Base-by-base conservation (phyloP, 2,113 vertebrate genomes). In the Phainopepla nitens region DNA sequence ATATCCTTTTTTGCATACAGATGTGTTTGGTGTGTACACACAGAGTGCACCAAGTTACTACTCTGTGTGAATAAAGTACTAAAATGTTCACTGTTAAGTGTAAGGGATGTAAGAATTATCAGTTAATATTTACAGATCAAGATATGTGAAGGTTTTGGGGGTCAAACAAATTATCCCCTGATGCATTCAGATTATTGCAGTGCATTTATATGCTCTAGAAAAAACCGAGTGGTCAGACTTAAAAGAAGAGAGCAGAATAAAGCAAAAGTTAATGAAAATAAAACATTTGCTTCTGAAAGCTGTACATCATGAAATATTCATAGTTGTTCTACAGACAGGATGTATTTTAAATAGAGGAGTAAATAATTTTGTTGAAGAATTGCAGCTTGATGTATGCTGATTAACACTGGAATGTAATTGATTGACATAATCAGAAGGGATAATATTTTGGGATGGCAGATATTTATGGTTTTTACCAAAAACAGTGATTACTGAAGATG, bases 201-300 rank as follows among this genome's bases (percentile, higher is more conserved):
- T 58, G 36, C 35, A 24, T 70, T 79, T 92, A 64, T 85, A 93
- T 91, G 42, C 47, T 68, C 25, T 49, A 87, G 58, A 73, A 89
- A 61, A 66, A 85, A 49, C 36, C 87, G 61, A 80, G 29, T 27
- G 5, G 36, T 91, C 78, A 82, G 50, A 77, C 54, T 76, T 69
- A 31, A 72, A 51, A 57, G 62, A 23, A 57, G 85, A 72, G 89
- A 89, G 17, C 1, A 3, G 39, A 81, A 81, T 76, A 47, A 78
- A 90, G 61, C 41, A 65, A 31, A 83, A 94, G 29, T 77, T 96
- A 92, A 71, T 82, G 44, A 82, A 95, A 95, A 90, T 82, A 68
- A 89, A 81, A 33, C 53, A 41, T 66, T 87, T 14, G 21, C 31
- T 90, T 95, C 65, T 88, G 87, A 57, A 85, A 90, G 69, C 36